Percentiles rank a stretch among this genome's conserved stretches.
Evolutionary conservation across 2,113 vertebrate genomes (phyloP).

Genomic region (Corvus moneduloides): DNA sequence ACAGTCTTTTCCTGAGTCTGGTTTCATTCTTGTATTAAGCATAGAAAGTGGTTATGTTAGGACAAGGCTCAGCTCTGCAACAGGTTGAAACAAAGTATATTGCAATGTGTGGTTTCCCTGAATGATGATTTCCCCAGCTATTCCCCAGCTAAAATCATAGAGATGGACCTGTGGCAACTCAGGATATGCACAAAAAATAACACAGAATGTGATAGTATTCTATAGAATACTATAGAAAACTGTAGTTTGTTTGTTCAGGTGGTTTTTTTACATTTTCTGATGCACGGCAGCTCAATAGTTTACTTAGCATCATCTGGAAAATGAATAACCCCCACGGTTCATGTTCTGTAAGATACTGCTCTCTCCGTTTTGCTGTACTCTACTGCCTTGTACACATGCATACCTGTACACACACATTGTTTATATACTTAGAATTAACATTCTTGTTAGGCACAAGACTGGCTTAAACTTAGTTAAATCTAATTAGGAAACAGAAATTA

Average conservation of each 20-base stretch:
- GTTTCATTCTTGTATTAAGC: not conserved
- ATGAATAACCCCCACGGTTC: not conserved
- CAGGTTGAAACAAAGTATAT: not conserved
- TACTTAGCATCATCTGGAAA: not conserved
- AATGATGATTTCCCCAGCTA: not conserved
- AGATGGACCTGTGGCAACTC: not conserved
- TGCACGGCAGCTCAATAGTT: not conserved
- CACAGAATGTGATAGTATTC: not conserved
- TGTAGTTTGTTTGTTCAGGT: accelerated
- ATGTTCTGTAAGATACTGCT: not conserved
- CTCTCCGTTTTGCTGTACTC: not conserved
- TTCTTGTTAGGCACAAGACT: not conserved
- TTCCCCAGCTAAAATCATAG: not conserved
- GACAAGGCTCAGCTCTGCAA: not conserved
- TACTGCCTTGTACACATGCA: not conserved
- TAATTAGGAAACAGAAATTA: constrained; percentile 24
- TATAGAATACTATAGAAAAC: not conserved
- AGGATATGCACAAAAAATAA: not conserved
- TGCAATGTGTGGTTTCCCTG: not conserved
- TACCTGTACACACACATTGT: not conserved
- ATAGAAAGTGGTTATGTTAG: not conserved
- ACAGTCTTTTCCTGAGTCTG: not conserved
- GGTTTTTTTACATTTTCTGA: not conserved
- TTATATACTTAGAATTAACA: not conserved
- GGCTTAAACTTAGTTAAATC: not conserved